Evolutionary conservation across 2,797 vertebrate species (phyloP).

Genomic region (Glyptemys insculpta): DNA sequence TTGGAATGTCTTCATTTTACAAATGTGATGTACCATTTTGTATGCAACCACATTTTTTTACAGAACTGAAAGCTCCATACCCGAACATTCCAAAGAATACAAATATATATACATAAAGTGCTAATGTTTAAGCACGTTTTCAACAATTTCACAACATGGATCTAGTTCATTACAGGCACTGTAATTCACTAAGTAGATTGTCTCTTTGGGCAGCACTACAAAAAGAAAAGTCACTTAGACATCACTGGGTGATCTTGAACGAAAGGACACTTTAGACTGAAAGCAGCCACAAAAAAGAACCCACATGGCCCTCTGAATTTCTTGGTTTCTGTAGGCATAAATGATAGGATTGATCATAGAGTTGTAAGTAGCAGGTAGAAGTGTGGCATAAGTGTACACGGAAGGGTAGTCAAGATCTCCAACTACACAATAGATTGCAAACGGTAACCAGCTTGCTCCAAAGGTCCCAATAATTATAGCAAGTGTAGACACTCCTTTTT

Average conservation of each 20-base stretch:
- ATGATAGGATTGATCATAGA: conserved; percentile 99
- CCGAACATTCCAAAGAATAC: conserved; percentile 81
- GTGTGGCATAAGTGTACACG: conserved; percentile 95
- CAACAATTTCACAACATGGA: conserved; percentile 57
- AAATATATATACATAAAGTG: conserved; percentile 90
- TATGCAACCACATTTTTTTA: conserved; percentile 85
- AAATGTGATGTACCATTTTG: conserved; percentile 80
- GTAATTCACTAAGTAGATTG: conserved; percentile 79
- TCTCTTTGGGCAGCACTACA: conserved; percentile 70
- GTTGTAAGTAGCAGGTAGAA: conserved; percentile 97
- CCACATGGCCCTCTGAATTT: conserved; percentile 96
- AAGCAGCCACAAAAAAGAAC: conserved; percentile 96
- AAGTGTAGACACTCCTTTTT: conserved; percentile 96
- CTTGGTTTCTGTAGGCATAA: conserved; percentile 96
- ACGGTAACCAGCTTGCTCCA: conserved; percentile 97
- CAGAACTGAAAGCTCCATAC: conserved; percentile 72
- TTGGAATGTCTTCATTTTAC: conserved; percentile 87
- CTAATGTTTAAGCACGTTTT: conserved; percentile 84
- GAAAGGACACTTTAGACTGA: conserved; percentile 90
- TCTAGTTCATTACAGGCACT: conserved; percentile 83
- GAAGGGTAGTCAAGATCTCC: conserved; percentile 91
- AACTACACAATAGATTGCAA: conserved; percentile 96
- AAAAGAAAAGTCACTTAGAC: conserved; percentile 84
- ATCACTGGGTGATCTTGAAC: conserved; percentile 96
- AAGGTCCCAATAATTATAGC: conserved; percentile 97